phyloP scores from a whole-genome alignment of 1,140 invertebrate species.

The Potamilus streckersoni region DNA sequence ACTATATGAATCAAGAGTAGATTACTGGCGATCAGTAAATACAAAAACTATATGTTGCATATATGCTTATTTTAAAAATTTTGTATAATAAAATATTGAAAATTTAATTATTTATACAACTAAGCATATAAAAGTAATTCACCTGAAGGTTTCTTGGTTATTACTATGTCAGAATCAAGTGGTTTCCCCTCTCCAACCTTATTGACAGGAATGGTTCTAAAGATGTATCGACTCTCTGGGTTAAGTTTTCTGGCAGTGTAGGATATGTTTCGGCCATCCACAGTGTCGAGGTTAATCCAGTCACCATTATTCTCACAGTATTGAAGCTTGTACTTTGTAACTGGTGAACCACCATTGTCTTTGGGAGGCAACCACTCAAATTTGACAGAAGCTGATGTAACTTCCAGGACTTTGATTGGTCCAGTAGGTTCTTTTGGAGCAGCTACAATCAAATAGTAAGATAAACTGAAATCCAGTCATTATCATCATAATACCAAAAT shows the following conservation, averaged over 20 bases:
- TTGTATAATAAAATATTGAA: too few species aligned
- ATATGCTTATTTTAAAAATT: too few species aligned
- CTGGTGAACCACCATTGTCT: slow-evolving; percentile 85
- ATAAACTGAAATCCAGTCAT: too few species aligned
- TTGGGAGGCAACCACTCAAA: slow-evolving; percentile 90
- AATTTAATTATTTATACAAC: too few species aligned
- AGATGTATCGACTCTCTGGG: slow-evolving; percentile 96
- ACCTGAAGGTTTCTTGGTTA: slow-evolving; percentile 53
- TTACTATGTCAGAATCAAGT: slow-evolving; percentile 84
- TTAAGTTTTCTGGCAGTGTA: slow-evolving; percentile 90
- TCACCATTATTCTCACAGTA: slow-evolving; percentile 77
- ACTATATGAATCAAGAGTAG: too few species aligned
- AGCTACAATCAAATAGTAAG: slow-evolving; percentile 13
- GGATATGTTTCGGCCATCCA: slow-evolving; percentile 80
- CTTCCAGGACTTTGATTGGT: slow-evolving; percentile 75
- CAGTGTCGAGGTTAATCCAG: slow-evolving; percentile 88
- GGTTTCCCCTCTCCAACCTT: slow-evolving; percentile 93
- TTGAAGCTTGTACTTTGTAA: slow-evolving; percentile 96
- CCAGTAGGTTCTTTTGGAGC: slow-evolving; percentile 42
- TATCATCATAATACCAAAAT: too few species aligned
- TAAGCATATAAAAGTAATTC: slow-evolving; percentile 69
- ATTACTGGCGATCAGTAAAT: too few species aligned
- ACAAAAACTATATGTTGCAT: too few species aligned
- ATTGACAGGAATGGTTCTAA: slow-evolving; percentile 94
- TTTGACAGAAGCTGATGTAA: slow-evolving; percentile 77